A percentile compares a stretch with the other conserved stretches of the same genome.
Conservation (phyloP, 2,113 vertebrate genomes). For the Halcyon malimbica region DNA sequence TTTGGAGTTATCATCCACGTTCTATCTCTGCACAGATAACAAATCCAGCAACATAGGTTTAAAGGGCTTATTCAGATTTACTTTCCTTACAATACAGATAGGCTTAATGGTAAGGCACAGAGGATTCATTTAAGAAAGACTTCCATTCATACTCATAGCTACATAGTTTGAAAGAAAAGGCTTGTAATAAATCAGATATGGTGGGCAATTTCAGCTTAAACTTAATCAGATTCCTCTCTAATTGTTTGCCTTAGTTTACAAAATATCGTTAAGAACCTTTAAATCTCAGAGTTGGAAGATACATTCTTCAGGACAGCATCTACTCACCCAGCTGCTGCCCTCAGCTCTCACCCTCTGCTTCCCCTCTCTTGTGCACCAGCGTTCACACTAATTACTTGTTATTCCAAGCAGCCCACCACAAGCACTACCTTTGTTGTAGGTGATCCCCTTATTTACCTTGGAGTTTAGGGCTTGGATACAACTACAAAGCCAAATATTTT, state of each 20-base stretch:
- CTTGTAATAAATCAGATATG: neutral
- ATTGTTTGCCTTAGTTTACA: neutral
- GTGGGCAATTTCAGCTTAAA: neutral
- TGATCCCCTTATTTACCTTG: neutral
- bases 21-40: neutral
- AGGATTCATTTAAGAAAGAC: neutral
- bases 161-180: neutral
- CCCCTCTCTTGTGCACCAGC: neutral
- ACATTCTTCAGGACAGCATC: neutral
- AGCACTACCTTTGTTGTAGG: neutral
- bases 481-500: neutral
- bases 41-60: neutral
- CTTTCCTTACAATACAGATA: neutral
- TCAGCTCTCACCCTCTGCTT: neutral
- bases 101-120: neutral
- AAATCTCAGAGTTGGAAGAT: neutral
- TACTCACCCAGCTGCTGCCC: neutral
- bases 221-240: neutral
- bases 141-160: neutral
- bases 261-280: neutral
- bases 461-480: neutral
- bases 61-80: slow-evolving; percentile 10
- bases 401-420: neutral
- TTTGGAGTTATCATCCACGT: neutral
- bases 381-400: neutral